Evolutionary conservation across 2,888 invertebrate genomes (phyloP), one percentile per base, ranked within the genome.

Genomic region (Pilophorus perplexus): DNA sequence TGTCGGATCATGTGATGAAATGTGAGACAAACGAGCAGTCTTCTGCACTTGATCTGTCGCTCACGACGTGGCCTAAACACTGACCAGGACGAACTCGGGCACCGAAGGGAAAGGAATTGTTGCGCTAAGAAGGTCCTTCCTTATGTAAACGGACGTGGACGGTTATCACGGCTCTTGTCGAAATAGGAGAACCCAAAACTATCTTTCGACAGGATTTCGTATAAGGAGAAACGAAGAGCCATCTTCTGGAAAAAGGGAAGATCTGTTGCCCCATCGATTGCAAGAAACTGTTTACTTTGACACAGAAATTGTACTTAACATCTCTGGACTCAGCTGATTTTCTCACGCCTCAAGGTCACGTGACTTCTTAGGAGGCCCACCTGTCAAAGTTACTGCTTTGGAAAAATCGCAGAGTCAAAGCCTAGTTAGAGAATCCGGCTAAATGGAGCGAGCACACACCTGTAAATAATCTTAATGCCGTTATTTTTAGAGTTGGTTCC

Each of bases 401-500:
- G n/a, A n/a, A n/a, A n/a, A n/a, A n/a, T n/a, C n/a, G n/a, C n/a
- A n/a, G n/a, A n/a, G n/a, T n/a, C n/a, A n/a, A n/a, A n/a, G n/a
- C n/a, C n/a, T n/a, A n/a, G n/a, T 20, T 23, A 22, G 6, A 10
- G 23, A 46, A 46, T 33, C 12, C 12, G 37, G 38, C 37, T 55
- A 38, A 55, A 55, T 55, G 22, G 55, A 55, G 55, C 55, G 55
- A 22, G 55, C 33, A 38, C 38, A 55, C 55, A 55, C n/a, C n/a
- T n/a, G n/a, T n/a, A n/a, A n/a, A n/a, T n/a, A n/a, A n/a, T n/a
- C n/a, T n/a, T n/a, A n/a, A n/a, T n/a, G n/a, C n/a, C n/a, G n/a
- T n/a, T n/a, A 38, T 38, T 22, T 55, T 55, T 37, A 37, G 38
- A 37, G 37, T 20, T 52, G 38, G 22, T 55, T 22, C 16, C 52